phyloP scores from a whole-genome alignment of 2,888 invertebrate genomes.

The Tillus elongatus region DNA sequence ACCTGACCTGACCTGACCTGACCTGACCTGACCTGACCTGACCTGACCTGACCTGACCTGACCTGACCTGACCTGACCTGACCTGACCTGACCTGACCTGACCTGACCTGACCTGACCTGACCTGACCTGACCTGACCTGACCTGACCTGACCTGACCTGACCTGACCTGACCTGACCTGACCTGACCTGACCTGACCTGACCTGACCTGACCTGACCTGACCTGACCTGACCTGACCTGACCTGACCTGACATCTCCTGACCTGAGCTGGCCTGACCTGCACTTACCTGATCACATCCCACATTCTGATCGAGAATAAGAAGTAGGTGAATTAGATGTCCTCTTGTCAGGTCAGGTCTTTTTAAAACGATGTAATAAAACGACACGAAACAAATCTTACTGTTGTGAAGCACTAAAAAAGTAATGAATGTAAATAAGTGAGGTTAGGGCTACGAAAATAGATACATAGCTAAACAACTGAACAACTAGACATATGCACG shows the following conservation, averaged over 20 bases:
- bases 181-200: slow-evolving; percentile 6
- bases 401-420: too few relatives aligned
- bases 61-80: slow-evolving; percentile 6
- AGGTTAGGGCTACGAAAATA: too few relatives aligned
- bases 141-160: slow-evolving; percentile 20
- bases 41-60: slow-evolving; percentile 6
- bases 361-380: too few relatives aligned
- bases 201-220: slow-evolving; percentile 14
- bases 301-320: too few relatives aligned
- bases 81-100: slow-evolving; percentile 5
- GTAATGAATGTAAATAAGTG: too few relatives aligned
- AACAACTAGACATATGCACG: too few relatives aligned
- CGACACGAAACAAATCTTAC: too few relatives aligned
- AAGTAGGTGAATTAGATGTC: too few relatives aligned
- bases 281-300: too few relatives aligned
- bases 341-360: too few relatives aligned
- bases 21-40: slow-evolving; percentile 9
- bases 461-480: too few relatives aligned
- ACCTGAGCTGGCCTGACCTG: too few relatives aligned
- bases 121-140: slow-evolving; percentile 29
- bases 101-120: slow-evolving; percentile 36
- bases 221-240: slow-evolving; percentile 12
- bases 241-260: slow-evolving; percentile 10
- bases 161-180: slow-evolving; percentile 14
- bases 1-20: slow-evolving; percentile 8